Evolutionary conservation across 2,797 vertebrate species (phyloP).

Genomic region (Sebastes kiyomatsui): DNA sequence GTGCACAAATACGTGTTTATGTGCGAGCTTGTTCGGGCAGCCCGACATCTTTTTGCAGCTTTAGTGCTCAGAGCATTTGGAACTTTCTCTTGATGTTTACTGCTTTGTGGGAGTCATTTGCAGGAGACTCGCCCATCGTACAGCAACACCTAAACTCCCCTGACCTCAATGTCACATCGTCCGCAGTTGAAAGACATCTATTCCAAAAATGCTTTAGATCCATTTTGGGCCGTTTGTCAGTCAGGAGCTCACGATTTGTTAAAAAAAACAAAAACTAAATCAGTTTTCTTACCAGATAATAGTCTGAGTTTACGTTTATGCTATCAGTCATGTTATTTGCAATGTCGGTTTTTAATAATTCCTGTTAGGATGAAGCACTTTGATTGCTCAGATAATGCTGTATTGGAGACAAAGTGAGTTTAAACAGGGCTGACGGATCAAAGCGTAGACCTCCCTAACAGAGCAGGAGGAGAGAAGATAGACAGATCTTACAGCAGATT

Average conservation of each 20-base stretch:
- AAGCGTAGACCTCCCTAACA: neutral
- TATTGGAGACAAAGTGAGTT: neutral
- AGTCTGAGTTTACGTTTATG: neutral
- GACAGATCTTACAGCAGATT: neutral
- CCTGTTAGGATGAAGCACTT: neutral
- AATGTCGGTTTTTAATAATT: neutral
- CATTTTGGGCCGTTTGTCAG: slow-evolving; percentile 33
- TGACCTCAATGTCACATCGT: slow-evolving; percentile 37
- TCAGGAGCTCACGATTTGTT: neutral
- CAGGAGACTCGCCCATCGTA: slow-evolving; percentile 37
- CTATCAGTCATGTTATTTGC: neutral
- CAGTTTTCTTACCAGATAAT: neutral
- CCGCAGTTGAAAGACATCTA: slow-evolving; percentile 34
- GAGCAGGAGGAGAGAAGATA: neutral
- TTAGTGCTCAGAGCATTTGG: slow-evolving; percentile 63
- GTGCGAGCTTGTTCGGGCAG: slow-evolving; percentile 71
- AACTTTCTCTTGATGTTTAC: slow-evolving; percentile 71
- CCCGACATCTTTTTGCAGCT: slow-evolving; percentile 50
- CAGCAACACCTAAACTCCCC: slow-evolving; percentile 49
- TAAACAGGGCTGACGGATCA: neutral
- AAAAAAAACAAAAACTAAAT: neutral
- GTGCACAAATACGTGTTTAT: slow-evolving; percentile 54
- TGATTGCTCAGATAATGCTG: neutral
- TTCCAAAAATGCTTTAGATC: slow-evolving; percentile 53
- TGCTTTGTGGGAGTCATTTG: slow-evolving; percentile 42